Base-by-base conservation (phyloP, 2,888 invertebrate genomes). In the Pharmacophagus antenor region DNA sequence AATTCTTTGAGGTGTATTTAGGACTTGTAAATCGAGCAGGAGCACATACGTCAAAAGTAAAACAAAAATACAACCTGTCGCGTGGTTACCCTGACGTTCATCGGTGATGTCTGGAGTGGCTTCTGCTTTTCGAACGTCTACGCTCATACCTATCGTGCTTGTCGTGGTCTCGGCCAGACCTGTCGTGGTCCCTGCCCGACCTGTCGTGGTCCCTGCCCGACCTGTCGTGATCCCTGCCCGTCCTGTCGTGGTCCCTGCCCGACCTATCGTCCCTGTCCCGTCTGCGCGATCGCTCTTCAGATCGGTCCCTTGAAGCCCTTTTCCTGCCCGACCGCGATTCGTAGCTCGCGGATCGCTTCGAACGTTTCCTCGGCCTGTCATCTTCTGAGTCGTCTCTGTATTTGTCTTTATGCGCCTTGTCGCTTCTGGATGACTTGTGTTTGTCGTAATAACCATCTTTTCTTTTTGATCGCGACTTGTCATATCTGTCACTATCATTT, bases 61-160 rank as follows among this genome's bases (percentile, higher is more conserved):
- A 71, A 61, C 65, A 70, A 70, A 67, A 73, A 77, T 89, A 90
- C 90, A 89, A 90, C 88, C 90, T 90, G 82, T 72, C 68, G 67
- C 18, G 64, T 65, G 56, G 66, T 80, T 82, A 85, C 87, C 87
- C 88, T 86, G 82, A 67, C 69, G 82, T 78, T 89, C 88, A 89
- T 70, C 89, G 87, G 63, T 89, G 88, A 61, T 84, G 85, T 63
- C 88, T 76, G 66, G 76, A 67, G 67, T 76, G 79, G 76, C 83
- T 82, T 76, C 77, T 79, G 69, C 83, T 83, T 73, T 85, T 81
- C 62, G 82, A 79, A 42, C 85, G 79, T 57, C 85, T 76, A 72
- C 88, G 85, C 76, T 85, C 88, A 87, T 88, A 86, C 87, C 84
- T 86, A 82, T 88, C 86, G 73, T 59, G 44, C 48, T 54, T 46